These are phyloP conservation scores for Adelognathus sp. DNA, from an alignment of 2,888 invertebrate genomes.

Conservation along the genomic window DNA sequence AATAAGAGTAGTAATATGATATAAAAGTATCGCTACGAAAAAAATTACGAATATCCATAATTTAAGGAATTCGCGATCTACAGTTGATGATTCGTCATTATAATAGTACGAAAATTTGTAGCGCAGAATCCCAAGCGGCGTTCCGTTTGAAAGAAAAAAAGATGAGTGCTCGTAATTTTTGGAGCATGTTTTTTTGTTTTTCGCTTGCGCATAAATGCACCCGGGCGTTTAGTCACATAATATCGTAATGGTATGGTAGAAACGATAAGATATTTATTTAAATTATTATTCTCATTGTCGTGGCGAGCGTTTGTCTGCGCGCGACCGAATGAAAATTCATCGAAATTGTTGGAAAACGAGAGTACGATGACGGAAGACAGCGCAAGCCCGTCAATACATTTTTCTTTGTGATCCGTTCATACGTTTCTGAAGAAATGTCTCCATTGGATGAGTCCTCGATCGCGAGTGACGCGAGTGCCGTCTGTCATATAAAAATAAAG, in stretches of 20 bases:
- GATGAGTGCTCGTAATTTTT: too few species aligned
- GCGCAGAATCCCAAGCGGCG: background rate
- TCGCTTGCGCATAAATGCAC: constrained; percentile 20
- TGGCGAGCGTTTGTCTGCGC: constrained; percentile 16
- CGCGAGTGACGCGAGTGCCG: constrained; percentile 31
- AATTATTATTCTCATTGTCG: constrained; percentile 5
- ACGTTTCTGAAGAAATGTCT: constrained; percentile 65
- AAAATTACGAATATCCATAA: constrained; percentile 47
- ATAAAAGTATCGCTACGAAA: constrained; percentile 23
- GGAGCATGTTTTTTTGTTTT: background rate
- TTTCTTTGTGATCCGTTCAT: constrained; percentile 63
- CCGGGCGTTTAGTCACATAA: constrained; percentile 17
- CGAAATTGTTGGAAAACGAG: constrained; percentile 10
- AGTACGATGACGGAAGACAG: background rate
- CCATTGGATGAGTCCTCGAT: constrained; percentile 22
- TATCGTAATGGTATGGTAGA: background rate
- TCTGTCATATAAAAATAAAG: constrained; percentile 50
- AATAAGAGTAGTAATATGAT: constrained; percentile 13
- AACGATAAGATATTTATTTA: constrained; percentile 31
- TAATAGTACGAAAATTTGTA: constrained; percentile 21
- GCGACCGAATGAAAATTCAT: background rate
- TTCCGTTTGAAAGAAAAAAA: background rate
- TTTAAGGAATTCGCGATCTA: constrained; percentile 17
- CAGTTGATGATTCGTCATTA: constrained; percentile 24
- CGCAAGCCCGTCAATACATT: background rate